phyloP scores from a whole-genome alignment of 2,888 invertebrate genomes.

The Dendrolimus houi region DNA sequence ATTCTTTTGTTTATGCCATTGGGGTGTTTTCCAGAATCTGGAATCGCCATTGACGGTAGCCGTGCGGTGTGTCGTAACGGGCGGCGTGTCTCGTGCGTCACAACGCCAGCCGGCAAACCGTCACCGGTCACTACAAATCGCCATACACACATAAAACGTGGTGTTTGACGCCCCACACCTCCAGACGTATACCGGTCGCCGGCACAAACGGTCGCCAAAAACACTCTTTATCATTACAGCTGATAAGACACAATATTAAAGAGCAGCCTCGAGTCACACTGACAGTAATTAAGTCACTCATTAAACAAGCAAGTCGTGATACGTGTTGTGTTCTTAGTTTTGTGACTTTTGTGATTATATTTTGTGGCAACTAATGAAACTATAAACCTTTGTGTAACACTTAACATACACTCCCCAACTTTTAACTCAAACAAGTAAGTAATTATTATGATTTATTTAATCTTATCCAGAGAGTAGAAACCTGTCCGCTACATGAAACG shows the following conservation, averaged over 20 bases:
- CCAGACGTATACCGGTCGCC: slow-evolving; percentile 43
- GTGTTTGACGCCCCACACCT: slow-evolving; percentile 27
- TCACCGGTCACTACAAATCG: slow-evolving; percentile 15
- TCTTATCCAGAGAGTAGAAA: too few relatives aligned
- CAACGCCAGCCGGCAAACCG: slow-evolving; percentile 14
- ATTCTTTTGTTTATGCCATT: too few relatives aligned
- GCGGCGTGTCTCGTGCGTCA: slow-evolving; percentile 1
- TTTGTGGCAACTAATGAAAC: not conserved
- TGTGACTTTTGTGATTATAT: not conserved
- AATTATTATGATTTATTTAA: too few relatives aligned
- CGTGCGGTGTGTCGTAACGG: slow-evolving; percentile 6
- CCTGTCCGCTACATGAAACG: too few relatives aligned
- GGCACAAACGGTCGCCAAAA: slow-evolving; percentile 30
- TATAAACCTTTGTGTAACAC: too few relatives aligned
- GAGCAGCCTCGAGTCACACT: slow-evolving; percentile 30
- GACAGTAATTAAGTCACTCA: not conserved
- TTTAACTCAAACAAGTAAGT: too few relatives aligned
- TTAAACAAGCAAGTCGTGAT: not conserved
- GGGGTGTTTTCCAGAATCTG: not conserved
- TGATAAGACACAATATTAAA: slow-evolving; percentile 40
- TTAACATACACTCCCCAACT: too few relatives aligned
- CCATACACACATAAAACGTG: slow-evolving; percentile 31
- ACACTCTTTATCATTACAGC: slow-evolving; percentile 35
- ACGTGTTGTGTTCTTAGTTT: not conserved
- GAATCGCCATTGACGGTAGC: slow-evolving; percentile 1